Conservation (phyloP, 2,797 vertebrate genomes). For the Phalloptychus januarius region DNA sequence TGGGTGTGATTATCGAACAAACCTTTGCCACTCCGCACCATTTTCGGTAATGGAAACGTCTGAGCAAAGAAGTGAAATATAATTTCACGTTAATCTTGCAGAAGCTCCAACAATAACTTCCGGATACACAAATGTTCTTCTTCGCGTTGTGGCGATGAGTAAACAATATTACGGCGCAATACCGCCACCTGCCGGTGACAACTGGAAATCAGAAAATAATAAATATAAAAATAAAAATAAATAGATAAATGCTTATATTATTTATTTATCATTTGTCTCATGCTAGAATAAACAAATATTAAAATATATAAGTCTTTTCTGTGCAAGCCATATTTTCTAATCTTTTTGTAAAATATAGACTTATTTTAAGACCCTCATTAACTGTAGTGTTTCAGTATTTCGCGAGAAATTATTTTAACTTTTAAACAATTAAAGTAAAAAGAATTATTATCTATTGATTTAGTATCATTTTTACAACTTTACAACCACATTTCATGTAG, state of each 20-base stretch:
- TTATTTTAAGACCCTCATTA: too few species aligned
- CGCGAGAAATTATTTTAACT: too few species aligned
- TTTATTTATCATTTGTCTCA: too few species aligned
- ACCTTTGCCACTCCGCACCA: constrained; percentile 56
- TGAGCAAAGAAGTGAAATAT: background rate
- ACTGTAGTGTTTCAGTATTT: too few species aligned
- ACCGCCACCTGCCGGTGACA: background rate
- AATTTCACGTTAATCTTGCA: background rate
- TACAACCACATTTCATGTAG: too few species aligned
- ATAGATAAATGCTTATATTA: too few species aligned
- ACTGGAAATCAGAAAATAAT: too few species aligned
- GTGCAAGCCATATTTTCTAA: background rate
- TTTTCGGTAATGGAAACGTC: constrained; percentile 7
- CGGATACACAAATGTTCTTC: constrained; percentile 7
- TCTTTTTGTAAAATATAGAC: background rate
- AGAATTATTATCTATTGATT: too few species aligned
- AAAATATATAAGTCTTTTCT: too few species aligned
- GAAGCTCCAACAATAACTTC: constrained; percentile 19
- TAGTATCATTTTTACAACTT: too few species aligned
- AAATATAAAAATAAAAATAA: background rate
- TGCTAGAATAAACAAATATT: too few species aligned
- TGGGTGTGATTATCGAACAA: background rate
- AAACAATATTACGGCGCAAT: background rate
- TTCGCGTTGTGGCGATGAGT: background rate
- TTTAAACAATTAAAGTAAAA: too few species aligned